These are phyloP conservation scores for Rhyacichthys aspro DNA, from an alignment of 2,797 vertebrate genomes.

Conservation along the genomic window DNA sequence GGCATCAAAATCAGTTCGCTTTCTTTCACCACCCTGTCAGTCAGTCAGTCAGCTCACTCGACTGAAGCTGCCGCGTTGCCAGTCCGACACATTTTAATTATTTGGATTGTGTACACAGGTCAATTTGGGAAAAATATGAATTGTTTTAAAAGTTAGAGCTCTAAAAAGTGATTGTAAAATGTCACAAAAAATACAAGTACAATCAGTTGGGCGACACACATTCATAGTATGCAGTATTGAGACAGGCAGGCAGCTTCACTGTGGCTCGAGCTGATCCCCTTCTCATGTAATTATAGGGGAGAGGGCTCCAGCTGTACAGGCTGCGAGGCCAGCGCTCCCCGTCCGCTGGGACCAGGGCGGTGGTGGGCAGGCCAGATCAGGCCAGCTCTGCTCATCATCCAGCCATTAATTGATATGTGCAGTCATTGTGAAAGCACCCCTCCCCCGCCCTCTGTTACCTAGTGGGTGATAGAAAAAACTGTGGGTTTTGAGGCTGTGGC, in stretches of 20 bases:
- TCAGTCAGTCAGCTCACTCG: constrained; percentile 67
- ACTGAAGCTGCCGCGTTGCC: constrained; percentile 70
- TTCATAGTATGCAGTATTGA: background rate
- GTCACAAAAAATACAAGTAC: constrained; percentile 24
- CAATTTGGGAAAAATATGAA: background rate
- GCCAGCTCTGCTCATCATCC: constrained; percentile 71
- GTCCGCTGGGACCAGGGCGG: constrained; percentile 68
- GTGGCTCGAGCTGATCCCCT: constrained; percentile 35
- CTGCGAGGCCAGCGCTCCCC: constrained; percentile 63
- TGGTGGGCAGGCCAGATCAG: constrained; percentile 71
- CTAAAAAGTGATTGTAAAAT: constrained; percentile 7
- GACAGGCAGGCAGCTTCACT: background rate
- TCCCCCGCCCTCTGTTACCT: constrained; percentile 52
- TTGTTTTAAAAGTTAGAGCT: background rate
- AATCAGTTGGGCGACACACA: constrained; percentile 31
- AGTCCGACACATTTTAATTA: constrained; percentile 48
- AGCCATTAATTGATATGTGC: constrained; percentile 84
- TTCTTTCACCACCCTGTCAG: constrained; percentile 71
- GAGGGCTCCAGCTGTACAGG: constrained; percentile 80
- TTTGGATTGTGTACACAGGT: constrained; percentile 36
- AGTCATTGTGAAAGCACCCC: constrained; percentile 68
- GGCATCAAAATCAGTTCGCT: constrained; percentile 62
- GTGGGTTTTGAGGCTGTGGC: constrained; percentile 24
- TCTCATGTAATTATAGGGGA: constrained; percentile 79
- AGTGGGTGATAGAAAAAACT: constrained; percentile 32